Evolutionary conservation across 2,888 invertebrate genomes (phyloP).

Genomic region (Apotomis betuletana): DNA sequence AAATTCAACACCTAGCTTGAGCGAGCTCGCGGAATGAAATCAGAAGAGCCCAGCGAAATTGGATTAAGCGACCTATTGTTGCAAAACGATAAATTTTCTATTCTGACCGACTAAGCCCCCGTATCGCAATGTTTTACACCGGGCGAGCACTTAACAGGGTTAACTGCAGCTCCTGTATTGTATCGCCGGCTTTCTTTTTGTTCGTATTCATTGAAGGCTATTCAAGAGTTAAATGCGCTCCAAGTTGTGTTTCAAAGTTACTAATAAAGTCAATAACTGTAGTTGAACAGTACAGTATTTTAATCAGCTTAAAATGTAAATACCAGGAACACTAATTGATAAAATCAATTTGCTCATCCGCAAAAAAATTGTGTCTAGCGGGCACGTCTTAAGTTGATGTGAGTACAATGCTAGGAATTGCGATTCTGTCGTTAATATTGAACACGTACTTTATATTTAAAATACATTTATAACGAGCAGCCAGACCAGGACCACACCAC

Average conservation of each 20-base stretch:
- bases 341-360: too few species aligned
- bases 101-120: constrained; percentile 63
- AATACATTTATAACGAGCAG: too few species aligned
- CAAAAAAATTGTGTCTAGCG: too few species aligned
- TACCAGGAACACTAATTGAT: too few species aligned
- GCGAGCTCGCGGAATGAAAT: constrained; percentile 63
- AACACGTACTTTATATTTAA: too few species aligned
- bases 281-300: too few species aligned
- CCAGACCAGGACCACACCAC: too few species aligned
- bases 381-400: too few species aligned
- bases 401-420: too few species aligned
- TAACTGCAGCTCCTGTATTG: constrained; percentile 46
- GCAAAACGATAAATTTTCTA: constrained; percentile 73
- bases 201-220: constrained; percentile 38
- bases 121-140: constrained; percentile 61
- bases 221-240: constrained; percentile 34
- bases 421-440: too few species aligned
- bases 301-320: too few species aligned
- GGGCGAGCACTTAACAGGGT: constrained; percentile 45
- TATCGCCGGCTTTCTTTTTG: constrained; percentile 44
- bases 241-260: not conserved
- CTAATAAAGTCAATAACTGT: too few species aligned
- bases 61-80: constrained; percentile 73
- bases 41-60: constrained; percentile 61
- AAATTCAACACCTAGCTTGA: constrained; percentile 49